Base-by-base conservation (phyloP, 2,797 vertebrate species). In the Echiichthys vipera region DNA sequence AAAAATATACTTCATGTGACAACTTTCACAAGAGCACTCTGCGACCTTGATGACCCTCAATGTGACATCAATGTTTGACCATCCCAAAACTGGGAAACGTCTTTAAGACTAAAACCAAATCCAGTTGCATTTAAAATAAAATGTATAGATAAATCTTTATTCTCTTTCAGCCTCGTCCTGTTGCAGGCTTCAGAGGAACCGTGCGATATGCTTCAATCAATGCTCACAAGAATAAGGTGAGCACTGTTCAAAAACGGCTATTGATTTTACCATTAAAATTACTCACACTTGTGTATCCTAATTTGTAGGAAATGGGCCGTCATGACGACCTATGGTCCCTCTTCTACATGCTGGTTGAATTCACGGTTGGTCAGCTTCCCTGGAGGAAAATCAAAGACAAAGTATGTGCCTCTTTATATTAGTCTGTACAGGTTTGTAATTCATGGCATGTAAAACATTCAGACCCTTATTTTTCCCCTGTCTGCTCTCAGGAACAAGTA, bases 321-420 rank as follows among this genome's bases (percentile, higher is more conserved):
- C 98, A 99, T 57, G 98, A 99, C 58, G 98, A 99, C 88, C 94
- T 99, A 77, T 99, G 98, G 98, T 99, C 98, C 61, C 95, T 99
- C 22, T 99, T 99, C 91, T 99, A 99, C 90, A 99, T 99, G 98
- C 93, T 99, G 88, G 98, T 99, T 55, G 98, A 99, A 74, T 99
- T 99, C 89, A 96, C 94, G 79, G 96, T 97, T 80, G 98, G 98
- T 55, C 98, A 99, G 77, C 93, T 99, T 64, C 98, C 98, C 73
- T 99, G 98, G 98, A 96, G 98, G 85, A 99, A 98, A 93, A 97
- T 99, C 90, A 99, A 99, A 91, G 97, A 99, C 81, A 99, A 99
- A 95, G 98, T 99, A 95, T 83, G 92, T 69, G 7, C 7, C 25
- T 71, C 27, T 12, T 0, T 54, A 10, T 24, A 7, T 45, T 53